Evolutionary conservation across 2,797 vertebrate species (phyloP).

Genomic region (Octomys mimax): DNA sequence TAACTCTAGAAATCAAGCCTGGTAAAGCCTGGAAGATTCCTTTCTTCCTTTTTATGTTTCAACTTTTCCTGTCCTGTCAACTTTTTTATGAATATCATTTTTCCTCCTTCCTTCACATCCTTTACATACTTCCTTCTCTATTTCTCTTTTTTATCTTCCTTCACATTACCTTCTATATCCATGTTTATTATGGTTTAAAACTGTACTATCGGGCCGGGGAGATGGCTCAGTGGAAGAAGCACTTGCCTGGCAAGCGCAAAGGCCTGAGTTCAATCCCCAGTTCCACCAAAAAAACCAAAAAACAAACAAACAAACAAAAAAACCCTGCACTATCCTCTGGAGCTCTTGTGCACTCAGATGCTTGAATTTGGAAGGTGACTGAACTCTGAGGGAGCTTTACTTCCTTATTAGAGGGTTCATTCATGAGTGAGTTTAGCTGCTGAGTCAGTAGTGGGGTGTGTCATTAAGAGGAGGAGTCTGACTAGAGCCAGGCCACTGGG

Average conservation of each 20-base stretch:
- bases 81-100: neutral
- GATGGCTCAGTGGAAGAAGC: too few relatives aligned
- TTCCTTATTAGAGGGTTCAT: neutral
- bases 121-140: neutral
- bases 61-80: neutral
- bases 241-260: too few relatives aligned
- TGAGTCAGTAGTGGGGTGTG: neutral
- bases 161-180: neutral
- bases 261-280: too few relatives aligned
- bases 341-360: neutral
- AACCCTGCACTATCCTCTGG: neutral
- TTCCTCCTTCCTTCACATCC: neutral
- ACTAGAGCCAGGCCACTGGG: neutral
- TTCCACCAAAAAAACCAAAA: too few relatives aligned
- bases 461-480: neutral
- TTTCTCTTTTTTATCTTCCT: neutral
- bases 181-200: neutral
- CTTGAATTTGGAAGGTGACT: neutral
- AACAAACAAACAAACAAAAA: too few relatives aligned
- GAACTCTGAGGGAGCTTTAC: neutral
- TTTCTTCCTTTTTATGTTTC: neutral
- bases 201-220: neutral
- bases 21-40: constrained; percentile 20
- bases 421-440: neutral
- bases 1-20: constrained; percentile 1